These are phyloP conservation scores for Lonchura striata DNA, from an alignment of 2,113 vertebrate genomes.

Conservation along the genomic window DNA sequence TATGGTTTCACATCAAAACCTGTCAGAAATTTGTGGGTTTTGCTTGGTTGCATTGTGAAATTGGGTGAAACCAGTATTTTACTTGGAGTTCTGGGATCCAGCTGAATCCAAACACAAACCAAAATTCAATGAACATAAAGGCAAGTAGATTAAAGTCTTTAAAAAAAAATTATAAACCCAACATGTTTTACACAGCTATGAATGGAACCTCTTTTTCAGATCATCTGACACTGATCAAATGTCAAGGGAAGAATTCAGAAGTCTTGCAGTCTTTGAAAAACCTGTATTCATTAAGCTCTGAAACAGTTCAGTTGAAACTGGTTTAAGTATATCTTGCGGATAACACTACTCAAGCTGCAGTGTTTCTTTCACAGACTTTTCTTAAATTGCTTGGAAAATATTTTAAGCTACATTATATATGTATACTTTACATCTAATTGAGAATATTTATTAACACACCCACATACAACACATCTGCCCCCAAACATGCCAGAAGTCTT, in stretches of 20 bases:
- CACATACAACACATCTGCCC: background rate
- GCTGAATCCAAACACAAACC: background rate
- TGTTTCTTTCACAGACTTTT: background rate
- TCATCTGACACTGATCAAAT: background rate
- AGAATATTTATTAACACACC: background rate
- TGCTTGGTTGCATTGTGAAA: slow-evolving; percentile 4
- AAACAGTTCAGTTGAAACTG: background rate
- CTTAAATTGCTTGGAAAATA: background rate
- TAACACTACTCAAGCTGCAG: background rate
- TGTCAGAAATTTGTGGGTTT: background rate
- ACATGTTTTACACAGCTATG: background rate
- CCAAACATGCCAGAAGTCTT: background rate
- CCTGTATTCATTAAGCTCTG: background rate
- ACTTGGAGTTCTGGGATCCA: background rate
- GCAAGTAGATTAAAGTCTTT: background rate
- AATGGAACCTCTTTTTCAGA: background rate
- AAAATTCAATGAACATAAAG: background rate
- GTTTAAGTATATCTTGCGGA: background rate
- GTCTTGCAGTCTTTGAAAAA: background rate
- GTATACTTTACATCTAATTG: background rate
- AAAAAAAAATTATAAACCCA: background rate
- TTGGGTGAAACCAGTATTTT: slow-evolving; percentile 1
- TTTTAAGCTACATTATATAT: background rate
- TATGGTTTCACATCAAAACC: slow-evolving; percentile 25
- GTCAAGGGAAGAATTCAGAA: background rate